These are phyloP conservation scores for Ditula angustiorana DNA, from an alignment of 2,888 invertebrate genomes.

Conservation along the genomic window DNA sequence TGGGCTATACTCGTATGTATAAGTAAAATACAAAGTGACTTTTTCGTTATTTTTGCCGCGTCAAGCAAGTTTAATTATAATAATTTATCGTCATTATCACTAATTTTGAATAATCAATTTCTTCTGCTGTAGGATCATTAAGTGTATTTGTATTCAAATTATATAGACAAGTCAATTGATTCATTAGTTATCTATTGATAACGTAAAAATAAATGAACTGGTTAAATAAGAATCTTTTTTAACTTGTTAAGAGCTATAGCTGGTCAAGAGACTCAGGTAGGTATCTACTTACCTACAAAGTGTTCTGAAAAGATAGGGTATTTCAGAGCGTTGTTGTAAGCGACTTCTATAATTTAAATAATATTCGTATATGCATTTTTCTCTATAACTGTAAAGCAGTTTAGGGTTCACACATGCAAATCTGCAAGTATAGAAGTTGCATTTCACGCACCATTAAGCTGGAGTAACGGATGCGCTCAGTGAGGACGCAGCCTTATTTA, in stretches of 20 bases:
- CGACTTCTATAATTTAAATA: conserved; percentile 33
- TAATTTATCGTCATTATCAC: neutral
- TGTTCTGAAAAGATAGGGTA: conserved; percentile 26
- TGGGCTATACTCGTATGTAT: no score
- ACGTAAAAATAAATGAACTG: neutral
- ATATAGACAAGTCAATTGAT: neutral
- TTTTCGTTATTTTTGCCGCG: neutral
- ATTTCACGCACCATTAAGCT: conserved; percentile 53
- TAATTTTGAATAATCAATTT: neutral
- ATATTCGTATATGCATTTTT: conserved; percentile 33
- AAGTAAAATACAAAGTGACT: no score
- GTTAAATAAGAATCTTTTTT: conserved; percentile 2
- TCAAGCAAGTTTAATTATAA: no score
- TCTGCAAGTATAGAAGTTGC: conserved; percentile 28
- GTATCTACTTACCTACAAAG: no score
- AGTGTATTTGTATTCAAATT: neutral
- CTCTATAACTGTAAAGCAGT: conserved; percentile 29
- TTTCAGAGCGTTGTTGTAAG: conserved; percentile 5
- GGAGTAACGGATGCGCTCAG: conserved; percentile 45
- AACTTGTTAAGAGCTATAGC: neutral
- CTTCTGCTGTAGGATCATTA: neutral
- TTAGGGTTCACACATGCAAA: conserved; percentile 28
- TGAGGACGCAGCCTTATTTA: conserved; percentile 44
- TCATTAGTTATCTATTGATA: neutral
- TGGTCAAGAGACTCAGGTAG: conserved; percentile 29